Evolutionary conservation across 2,797 vertebrate genomes (phyloP), one percentile per base, ranked within the genome.

Genomic region (Rhincodon typus): DNA sequence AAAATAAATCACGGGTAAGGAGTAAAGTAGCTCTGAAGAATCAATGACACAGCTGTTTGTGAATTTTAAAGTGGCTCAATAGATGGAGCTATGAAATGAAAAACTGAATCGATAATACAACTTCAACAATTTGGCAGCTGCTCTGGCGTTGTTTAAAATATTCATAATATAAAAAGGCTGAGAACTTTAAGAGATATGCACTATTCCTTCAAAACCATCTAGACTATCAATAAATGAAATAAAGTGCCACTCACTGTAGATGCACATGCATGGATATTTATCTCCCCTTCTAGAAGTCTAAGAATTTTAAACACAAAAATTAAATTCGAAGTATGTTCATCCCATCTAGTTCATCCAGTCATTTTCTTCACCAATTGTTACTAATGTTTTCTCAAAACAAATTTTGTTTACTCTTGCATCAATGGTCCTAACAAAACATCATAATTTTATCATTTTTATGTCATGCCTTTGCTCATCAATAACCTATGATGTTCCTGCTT

Each of bases 31-130:
- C 42, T 66, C 69, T 69, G 91, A 42, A 34, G 46, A 57, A 93
- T 88, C 90, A 66, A 72, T 69, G 93, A n/a, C 67, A 94, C 67
- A 94, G 93, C 93, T 72, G 93, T 50, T 94, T 94, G 70, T 94
- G 93, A 94, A 94, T 94, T 94, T 46, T 94, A 94, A 94, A 70
- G 34, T 19, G 46, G n/a, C 46, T 94, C 46, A 50, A 72, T 72
- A 50, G 93, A 42, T 70, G 69, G 93, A 25, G 93, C 67, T 72
- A 15, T 42, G 15, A 72, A 13, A 46, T 50, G 69, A 72, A 67
- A 72, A 72, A 94, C 42, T 17, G 5, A 72, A 94, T 94, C 93
- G 17, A 94, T 94, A 94, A 10, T 19, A 46, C 67, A 46, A 66
- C 50, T 38, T 42, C 42, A 3, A 30, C 10, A 72, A 12, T 50